Base-by-base conservation (phyloP, 2,113 vertebrate genomes). In the Eurypyga helias region DNA sequence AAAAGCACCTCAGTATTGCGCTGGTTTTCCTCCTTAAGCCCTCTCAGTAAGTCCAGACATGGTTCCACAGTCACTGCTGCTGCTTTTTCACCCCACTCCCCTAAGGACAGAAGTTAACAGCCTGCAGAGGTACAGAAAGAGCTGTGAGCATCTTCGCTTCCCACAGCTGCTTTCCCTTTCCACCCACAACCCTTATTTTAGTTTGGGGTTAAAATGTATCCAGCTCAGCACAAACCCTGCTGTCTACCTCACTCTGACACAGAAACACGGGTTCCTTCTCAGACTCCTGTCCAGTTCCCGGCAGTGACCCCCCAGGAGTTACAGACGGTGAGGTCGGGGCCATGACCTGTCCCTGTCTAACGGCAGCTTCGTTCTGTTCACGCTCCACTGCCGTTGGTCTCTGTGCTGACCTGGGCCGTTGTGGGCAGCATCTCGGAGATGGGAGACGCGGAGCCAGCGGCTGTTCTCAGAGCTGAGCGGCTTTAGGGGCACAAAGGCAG, bases 141-240 rank as follows among this genome's bases (percentile, higher is more conserved):
- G 64, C 65, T 95, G 58, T 75, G 89, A 94, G 78, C 89, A 91
- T 55, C 57, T 45, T 76, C 29, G 45, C 45, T 87, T 97, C 90
- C 85, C 79, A 93, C 66, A 94, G 8, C 77, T 92, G 88, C 62
- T 64, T 62, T 78, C 78, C 19, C 43, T 95, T 60, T 88, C 90
- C 90, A 86, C 85, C 57, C 90, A 85, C 78, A 61, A 80, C 33
- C 11, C 54, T 80, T 80, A 76, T 78, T 94, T 91, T 64, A 94
- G 92, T 64, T 94, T 83, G 72, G 18, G 11, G 41, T 93, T 88
- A 83, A 93, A 93, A 76, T 12, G 4, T 28, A 75, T 28, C 36
- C 21, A 69, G 57, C 45, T 88, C 71, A 49, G 45, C 62, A 57
- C 26, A 52, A 92, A 41, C 26, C 2, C 0, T 25, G 21, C 46